Conservation (phyloP, 2,888 invertebrate species). For the Scelioninae gen. 1 region DNA sequence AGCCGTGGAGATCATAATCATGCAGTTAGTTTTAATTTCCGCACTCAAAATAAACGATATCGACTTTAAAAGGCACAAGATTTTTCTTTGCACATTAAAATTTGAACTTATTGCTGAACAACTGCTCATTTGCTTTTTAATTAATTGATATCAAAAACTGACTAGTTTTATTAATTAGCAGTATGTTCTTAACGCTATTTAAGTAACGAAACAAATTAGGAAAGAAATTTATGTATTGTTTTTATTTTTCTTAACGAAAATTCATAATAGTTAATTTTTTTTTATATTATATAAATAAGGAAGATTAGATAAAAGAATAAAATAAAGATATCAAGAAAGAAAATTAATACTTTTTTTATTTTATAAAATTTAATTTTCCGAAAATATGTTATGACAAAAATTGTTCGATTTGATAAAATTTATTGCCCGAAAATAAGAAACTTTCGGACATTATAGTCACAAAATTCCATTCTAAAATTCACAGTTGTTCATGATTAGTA, state of each 20-base stretch:
- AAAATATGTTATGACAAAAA: too few relatives aligned
- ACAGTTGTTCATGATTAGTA: background rate
- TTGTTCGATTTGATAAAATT: too few relatives aligned
- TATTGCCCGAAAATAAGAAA: too few relatives aligned
- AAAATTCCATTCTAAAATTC: background rate
- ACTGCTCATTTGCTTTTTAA: conserved; percentile 8
- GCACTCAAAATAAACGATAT: conserved; percentile 36
- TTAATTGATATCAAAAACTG: conserved; percentile 19
- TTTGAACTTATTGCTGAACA: background rate
- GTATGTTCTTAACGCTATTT: conserved; percentile 10
- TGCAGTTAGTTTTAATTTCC: conserved; percentile 24
- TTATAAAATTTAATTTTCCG: too few relatives aligned
- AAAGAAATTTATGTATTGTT: too few relatives aligned
- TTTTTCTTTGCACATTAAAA: background rate
- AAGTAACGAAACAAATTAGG: background rate
- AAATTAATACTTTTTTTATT: too few relatives aligned
- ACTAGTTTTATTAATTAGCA: conserved; percentile 2
- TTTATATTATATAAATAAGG: too few relatives aligned
- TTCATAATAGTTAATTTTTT: too few relatives aligned
- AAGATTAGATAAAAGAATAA: too few relatives aligned
- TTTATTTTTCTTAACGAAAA: too few relatives aligned
- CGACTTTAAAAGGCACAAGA: conserved; percentile 14
- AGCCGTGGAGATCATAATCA: conserved; percentile 37
- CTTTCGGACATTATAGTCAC: too few relatives aligned
- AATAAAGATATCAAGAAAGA: too few relatives aligned